A percentile compares a stretch with the other conserved stretches of the same genome.
phyloP scores from a whole-genome alignment of 1,140 invertebrate genomes.

The Atopsyche davidsoni region DNA sequence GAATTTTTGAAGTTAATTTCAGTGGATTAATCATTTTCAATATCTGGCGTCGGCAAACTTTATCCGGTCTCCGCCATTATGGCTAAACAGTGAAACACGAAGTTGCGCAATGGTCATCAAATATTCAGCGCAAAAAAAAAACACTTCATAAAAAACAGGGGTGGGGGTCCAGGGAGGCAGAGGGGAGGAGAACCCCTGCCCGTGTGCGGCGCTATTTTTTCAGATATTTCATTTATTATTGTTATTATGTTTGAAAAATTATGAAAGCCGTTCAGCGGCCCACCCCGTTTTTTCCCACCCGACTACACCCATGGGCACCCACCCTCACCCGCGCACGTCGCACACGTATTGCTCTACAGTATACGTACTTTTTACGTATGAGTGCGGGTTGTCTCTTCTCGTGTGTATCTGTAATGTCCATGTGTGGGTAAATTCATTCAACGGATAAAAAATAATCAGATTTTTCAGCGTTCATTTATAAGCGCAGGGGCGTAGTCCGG shows the following conservation, averaged over 20 bases:
- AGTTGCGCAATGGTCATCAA: no score
- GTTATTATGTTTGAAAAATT: constrained; percentile 31
- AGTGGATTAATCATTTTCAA: no score
- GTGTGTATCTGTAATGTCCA: constrained; percentile 1
- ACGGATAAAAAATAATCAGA: constrained; percentile 31
- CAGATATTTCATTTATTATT: constrained; percentile 30
- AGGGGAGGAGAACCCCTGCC: constrained; percentile 2
- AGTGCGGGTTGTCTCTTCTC: background rate
- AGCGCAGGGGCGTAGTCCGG: constrained; percentile 15
- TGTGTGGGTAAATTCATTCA: constrained; percentile 26
- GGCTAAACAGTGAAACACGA: no score
- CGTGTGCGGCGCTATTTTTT: constrained; percentile 19
- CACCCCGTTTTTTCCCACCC: constrained; percentile 8
- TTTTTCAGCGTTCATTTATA: constrained; percentile 31
- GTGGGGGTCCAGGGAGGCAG: background rate
- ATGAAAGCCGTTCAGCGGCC: constrained; percentile 22
- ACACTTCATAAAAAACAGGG: constrained; percentile 6
- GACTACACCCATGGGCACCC: background rate
- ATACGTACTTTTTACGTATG: constrained; percentile 4
- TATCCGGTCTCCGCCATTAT: no score
- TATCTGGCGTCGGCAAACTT: no score
- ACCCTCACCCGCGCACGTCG: background rate
- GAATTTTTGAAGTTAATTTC: no score
- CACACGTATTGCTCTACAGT: constrained; percentile 6
- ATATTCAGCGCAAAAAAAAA: no score